Percentiles rank a stretch among this genome's conserved stretches.
Evolutionary conservation across 2,888 invertebrate species (phyloP).

Genomic region (Amiota communis): DNA sequence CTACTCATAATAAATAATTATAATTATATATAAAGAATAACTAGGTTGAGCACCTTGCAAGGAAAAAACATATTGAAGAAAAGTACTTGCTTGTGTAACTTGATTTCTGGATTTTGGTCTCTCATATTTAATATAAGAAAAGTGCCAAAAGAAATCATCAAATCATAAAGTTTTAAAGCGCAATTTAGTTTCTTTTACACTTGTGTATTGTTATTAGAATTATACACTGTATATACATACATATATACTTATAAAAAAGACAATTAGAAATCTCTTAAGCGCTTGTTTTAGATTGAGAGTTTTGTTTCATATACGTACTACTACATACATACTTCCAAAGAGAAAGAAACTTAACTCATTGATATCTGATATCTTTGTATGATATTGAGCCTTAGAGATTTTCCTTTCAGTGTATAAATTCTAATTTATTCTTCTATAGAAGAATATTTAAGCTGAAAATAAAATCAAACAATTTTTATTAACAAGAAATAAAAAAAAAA

Average conservation of each 20-base stretch:
- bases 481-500: too few relatives aligned
- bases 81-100: constrained; percentile 42
- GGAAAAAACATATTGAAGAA: neutral
- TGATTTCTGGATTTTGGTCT: neutral
- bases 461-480: constrained; percentile 63
- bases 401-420: constrained; percentile 34
- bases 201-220: neutral
- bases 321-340: neutral
- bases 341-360: constrained; percentile 45
- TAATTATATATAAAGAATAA: constrained; percentile 48
- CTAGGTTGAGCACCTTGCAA: constrained; percentile 50
- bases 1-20: too few relatives aligned
- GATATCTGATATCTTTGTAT: constrained; percentile 51
- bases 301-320: neutral
- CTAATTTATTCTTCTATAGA: neutral
- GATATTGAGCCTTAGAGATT: neutral
- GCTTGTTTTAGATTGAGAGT: constrained; percentile 66
- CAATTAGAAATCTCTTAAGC: too few relatives aligned
- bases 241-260: constrained; percentile 27
- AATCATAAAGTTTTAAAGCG: constrained; percentile 53
- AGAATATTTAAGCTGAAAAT: constrained; percentile 66
- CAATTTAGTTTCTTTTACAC: constrained; percentile 59
- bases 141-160: neutral
- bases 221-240: neutral
- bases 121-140: too few relatives aligned